phyloP scores from a whole-genome alignment of 2,888 invertebrate genomes.

The Dyspetes luteomarginatus region DNA sequence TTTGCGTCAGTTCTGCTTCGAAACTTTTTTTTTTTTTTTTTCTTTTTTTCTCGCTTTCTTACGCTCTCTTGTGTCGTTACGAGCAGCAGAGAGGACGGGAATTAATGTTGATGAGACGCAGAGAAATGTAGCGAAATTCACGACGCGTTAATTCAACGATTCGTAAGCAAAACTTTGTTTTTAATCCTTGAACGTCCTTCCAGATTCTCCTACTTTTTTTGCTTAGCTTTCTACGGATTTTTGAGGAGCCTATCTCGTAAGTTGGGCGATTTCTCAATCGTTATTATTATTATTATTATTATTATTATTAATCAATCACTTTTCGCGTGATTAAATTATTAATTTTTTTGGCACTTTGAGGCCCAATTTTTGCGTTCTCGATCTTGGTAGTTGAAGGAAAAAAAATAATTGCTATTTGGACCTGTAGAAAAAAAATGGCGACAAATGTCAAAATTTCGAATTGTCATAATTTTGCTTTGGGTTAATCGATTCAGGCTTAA shows the following conservation, averaged over 20 bases:
- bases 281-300: too few species aligned
- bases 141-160: background rate
- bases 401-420: too few species aligned
- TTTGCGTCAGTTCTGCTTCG: conserved; percentile 29
- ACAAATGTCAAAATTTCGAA: too few species aligned
- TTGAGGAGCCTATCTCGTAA: background rate
- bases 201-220: background rate
- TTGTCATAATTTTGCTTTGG: too few species aligned
- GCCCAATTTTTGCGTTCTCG: too few species aligned
- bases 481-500: too few species aligned
- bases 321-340: too few species aligned
- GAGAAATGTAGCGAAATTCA: conserved; percentile 5
- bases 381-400: too few species aligned
- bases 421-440: background rate
- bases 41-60: background rate
- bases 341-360: too few species aligned
- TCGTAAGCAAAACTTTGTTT: conserved; percentile 13
- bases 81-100: background rate
- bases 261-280: background rate
- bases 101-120: background rate
- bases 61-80: conserved; percentile 13
- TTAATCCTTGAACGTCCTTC: background rate
- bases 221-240: background rate
- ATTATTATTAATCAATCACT: background rate
- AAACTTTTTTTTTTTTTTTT: conserved; percentile 27